Conservation (phyloP, 1,140 invertebrate species). For the Sesamia nonagrioides region DNA sequence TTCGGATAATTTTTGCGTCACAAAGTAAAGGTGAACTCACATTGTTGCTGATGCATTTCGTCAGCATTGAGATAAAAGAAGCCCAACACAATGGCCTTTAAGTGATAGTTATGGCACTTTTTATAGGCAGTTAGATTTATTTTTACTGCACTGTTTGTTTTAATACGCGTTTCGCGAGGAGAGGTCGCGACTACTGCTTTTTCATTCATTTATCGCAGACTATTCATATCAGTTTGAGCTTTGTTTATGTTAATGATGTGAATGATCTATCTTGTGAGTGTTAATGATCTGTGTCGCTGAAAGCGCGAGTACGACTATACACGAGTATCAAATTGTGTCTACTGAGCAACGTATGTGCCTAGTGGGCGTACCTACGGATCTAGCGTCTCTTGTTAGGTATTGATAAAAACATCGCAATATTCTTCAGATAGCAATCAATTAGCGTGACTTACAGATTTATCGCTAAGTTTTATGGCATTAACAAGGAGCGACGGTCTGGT, state of each 20-base stretch:
- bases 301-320: slow-evolving; percentile 3
- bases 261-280: slow-evolving; percentile 19
- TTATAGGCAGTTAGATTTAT: slow-evolving; percentile 88
- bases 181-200: slow-evolving; percentile 81
- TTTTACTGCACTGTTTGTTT: slow-evolving; percentile 88
- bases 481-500: background rate
- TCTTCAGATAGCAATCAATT: slow-evolving; percentile 9
- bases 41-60: slow-evolving; percentile 73
- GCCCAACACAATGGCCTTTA: slow-evolving; percentile 82
- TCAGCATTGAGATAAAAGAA: slow-evolving; percentile 75
- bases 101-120: slow-evolving; percentile 88
- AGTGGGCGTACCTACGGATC: background rate
- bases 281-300: slow-evolving; percentile 24
- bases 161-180: slow-evolving; percentile 85
- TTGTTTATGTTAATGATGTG: slow-evolving; percentile 22
- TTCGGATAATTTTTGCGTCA: slow-evolving; percentile 62
- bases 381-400: background rate
- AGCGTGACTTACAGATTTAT: background rate
- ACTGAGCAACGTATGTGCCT: background rate
- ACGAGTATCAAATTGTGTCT: slow-evolving; percentile 4
- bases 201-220: slow-evolving; percentile 70
- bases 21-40: slow-evolving; percentile 62
- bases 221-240: slow-evolving; percentile 14
- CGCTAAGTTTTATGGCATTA: background rate
- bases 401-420: background rate